Base-by-base conservation (phyloP, 2,888 invertebrate genomes). In the Cataglyphis cursor region DNA sequence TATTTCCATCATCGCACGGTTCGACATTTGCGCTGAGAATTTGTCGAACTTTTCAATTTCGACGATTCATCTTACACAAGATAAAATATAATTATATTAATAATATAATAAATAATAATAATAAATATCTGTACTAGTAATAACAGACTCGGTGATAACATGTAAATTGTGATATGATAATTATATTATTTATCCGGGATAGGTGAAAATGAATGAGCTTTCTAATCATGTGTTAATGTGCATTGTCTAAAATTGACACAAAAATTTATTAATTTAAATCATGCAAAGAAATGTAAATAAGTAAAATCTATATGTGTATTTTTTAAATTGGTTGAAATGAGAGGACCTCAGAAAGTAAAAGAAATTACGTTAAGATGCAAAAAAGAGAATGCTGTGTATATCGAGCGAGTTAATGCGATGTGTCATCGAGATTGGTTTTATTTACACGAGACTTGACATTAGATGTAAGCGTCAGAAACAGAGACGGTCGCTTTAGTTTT, bases 1-100 rank as follows among this genome's bases (percentile, higher is more conserved):
- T 64, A 57, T 83, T 57, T 78, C 57, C 81, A 81, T 87, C 83
- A 82, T 84, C 84, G 80, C 68, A 57, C 41, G 28, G n/a, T 28
- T 18, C 28, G 70, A 35, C 44, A 48, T 57, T 21, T 35, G 28
- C 35, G 24, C 41, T 51, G 51, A 21, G 31, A 80, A 57, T 61
- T 76, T 72, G 59, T 28, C 65, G 28, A 65, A 35, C 28, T 76
- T 15, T 72, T 57, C 74, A 28, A 28, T 38, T 74, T 75, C 28
- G 18, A 35, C n/a, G 12, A 15, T 70, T 9, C 9, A 31, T 59
- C 10, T 61, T 57, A 28, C 24, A 54, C n/a, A n/a, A 51, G 8
- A 8, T 51, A 9, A 59, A 41, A 38, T 24, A 18, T 74, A 18
- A 48, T 41, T 21, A n/a, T 41, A 12, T 21, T 57, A 31, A 59